phyloP scores from a whole-genome alignment of 2,888 invertebrate genomes.

The Sceliomorpha sp. region DNA sequence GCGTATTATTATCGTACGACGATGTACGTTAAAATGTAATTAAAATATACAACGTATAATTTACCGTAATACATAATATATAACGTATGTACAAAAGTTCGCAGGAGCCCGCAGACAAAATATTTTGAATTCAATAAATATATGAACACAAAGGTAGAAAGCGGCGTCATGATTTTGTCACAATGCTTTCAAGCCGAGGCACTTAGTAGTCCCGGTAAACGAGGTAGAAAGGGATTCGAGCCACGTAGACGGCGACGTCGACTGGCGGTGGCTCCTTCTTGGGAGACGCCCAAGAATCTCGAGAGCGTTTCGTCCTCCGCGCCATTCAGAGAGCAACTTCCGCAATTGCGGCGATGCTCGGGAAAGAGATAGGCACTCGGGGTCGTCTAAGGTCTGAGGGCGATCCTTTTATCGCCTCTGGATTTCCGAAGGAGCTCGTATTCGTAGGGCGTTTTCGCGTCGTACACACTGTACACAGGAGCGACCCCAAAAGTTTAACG shows the following conservation, averaged over 20 bases:
- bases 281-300: constrained; percentile 28
- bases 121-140: too few relatives aligned
- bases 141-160: too few relatives aligned
- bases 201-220: constrained; percentile 33
- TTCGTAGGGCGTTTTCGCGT: constrained; percentile 9
- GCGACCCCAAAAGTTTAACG: constrained; percentile 19
- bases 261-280: constrained; percentile 17
- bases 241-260: constrained; percentile 14
- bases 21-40: too few relatives aligned
- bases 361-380: constrained; percentile 27
- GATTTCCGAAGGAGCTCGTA: constrained; percentile 21
- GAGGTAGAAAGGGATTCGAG: constrained; percentile 20
- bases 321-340: constrained; percentile 35
- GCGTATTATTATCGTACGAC: too few relatives aligned
- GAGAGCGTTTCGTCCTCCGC: constrained; percentile 30
- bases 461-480: not conserved
- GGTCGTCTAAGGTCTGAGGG: constrained; percentile 10
- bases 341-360: constrained; percentile 30
- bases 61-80: too few relatives aligned
- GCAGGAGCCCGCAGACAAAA: too few relatives aligned
- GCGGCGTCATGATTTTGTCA: constrained; percentile 47
- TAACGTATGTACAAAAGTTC: too few relatives aligned
- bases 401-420: constrained; percentile 39
- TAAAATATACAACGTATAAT: too few relatives aligned
- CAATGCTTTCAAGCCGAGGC: constrained; percentile 64